Evolutionary conservation across 2,888 invertebrate genomes (phyloP), one percentile per base, ranked within the genome.

Genomic region (Sinopyrophorus schimmeli): DNA sequence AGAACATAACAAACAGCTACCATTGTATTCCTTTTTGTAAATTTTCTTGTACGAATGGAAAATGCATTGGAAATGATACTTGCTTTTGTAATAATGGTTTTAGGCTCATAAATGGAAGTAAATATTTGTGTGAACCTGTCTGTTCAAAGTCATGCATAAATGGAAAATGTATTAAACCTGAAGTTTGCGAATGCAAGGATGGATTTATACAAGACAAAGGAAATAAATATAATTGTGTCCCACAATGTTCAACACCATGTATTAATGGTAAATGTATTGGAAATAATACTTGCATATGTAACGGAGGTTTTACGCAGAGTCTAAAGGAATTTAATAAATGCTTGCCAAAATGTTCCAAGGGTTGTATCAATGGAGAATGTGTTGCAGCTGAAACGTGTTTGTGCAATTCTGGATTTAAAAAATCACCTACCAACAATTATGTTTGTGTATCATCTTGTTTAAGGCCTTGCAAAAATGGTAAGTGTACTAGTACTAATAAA

Each of bases 351-450:
- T 86, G 86, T 44, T 85, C 85, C 0, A 79, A 84, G 10, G 82
- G 82, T 0, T 86, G 86, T 57, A 77, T 81, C 50, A 80, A 86
- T 53, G 86, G 86, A 0, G 74, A 77, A 1, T 86, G 86, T 54
- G 74, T 80, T 53, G 74, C 77, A 0, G 76, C 79, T 27, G 77
- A 77, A 1, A 76, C 76, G 17, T 89, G 59, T 32, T 35, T 40
- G 0, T 72, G 72, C 39, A 35, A 47, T 16, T 5, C 23, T n/a
- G 62, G 61, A 1, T 63, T 46, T 23, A 11, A 21, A 3, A 10
- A 54, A 52, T 80, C 80, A 54, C 59, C 71, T 9, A 68, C 75
- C 46, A 61, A 64, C 11, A 61, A 62, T 20, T 43, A 43, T 10
- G 20, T 18, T 35, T 86, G 86, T 56, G 74, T 84, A 0, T 76